Evolutionary conservation across 2,888 invertebrate genomes (phyloP), one percentile per base, ranked within the genome.

Genomic region (Strigamia maritima): DNA sequence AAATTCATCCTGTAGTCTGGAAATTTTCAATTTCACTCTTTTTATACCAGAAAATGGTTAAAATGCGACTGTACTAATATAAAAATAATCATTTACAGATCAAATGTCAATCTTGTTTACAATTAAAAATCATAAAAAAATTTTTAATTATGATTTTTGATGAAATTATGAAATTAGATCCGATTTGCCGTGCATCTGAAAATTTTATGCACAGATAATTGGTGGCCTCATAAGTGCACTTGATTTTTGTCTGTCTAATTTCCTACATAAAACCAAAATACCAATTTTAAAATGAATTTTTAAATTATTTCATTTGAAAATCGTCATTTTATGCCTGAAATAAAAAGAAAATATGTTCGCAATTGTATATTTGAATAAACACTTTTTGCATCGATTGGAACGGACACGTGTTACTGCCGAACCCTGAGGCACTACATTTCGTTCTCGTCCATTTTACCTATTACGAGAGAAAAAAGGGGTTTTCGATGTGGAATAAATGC

Each of bases 381-480:
- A 70, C 26, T 70, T 28, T 54, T 10, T 3, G 16, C 26, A 70
- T 70, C 70, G 70, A 70, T 70, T 70, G 70, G 44, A 60, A 60
- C 24, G 60, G 19, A 19, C 70, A 70, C 70, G 70, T 70, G n/a
- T 70, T 70, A 70, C 70, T 16, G 49, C 28, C 28, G 22, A 12
- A 65, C 19, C 60, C 60, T 16, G 28, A 70, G 70, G 70, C 70
- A 70, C 14, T 70, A 26, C 70, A 70, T 70, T 70, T 70, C 70
- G 70, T 70, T 26, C 70, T 10, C 70, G 26, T 70, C 70, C 70
- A 70, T 70, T 70, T 70, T 70, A 28, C 70, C 70, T 70, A 70
- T 70, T 70, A 70, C 28, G 26, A 26, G 24, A 26, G 70, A 28
- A 70, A 70, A 70, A 70, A n/a, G n/a, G 70, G 70, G 70, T 70